Conservation (phyloP, 2,113 vertebrate species). For the Corydoras maculifer region DNA sequence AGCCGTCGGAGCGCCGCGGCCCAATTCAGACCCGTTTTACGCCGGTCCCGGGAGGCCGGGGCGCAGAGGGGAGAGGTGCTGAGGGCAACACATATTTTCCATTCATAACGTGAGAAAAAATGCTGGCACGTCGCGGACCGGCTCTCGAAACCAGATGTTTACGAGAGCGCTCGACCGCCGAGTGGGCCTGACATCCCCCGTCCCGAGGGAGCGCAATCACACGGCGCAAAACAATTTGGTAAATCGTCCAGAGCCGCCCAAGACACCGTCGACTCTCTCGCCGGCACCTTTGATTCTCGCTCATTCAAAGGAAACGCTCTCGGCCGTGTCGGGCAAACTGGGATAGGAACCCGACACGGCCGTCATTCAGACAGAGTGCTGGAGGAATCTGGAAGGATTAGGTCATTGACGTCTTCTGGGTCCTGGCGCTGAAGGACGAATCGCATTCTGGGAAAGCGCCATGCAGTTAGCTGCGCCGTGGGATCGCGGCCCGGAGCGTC, state of each 20-base stretch:
- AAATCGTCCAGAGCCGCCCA: slow-evolving; percentile 20
- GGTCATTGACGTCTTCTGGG: slow-evolving; percentile 18
- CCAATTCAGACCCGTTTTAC: slow-evolving; percentile 57
- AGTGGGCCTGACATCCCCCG: slow-evolving; percentile 26
- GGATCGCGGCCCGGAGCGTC: slow-evolving; percentile 48
- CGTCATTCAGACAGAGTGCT: slow-evolving; percentile 21
- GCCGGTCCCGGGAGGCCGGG: slow-evolving; percentile 59
- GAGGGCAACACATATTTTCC: slow-evolving; percentile 62
- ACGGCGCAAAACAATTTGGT: slow-evolving; percentile 8
- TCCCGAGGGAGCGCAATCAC: slow-evolving; percentile 26
- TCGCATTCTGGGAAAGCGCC: slow-evolving; percentile 47
- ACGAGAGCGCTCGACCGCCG: slow-evolving; percentile 41
- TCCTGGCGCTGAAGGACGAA: slow-evolving; percentile 36
- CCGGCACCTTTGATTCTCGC: slow-evolving; percentile 4
- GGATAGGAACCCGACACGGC: slow-evolving; percentile 17
- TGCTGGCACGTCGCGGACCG: slow-evolving; percentile 38
- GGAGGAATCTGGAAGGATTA: slow-evolving; percentile 8
- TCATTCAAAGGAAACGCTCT: slow-evolving; percentile 24
- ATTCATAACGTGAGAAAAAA: slow-evolving; percentile 49
- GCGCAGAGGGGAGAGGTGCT: slow-evolving; percentile 54
- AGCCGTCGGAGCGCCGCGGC: slow-evolving; percentile 46
- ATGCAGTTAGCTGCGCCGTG: slow-evolving; percentile 49
- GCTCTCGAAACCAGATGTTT: slow-evolving; percentile 50
- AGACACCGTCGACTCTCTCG: slow-evolving; percentile 17
- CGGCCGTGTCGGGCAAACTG: background rate